Base-by-base conservation (phyloP, 2,797 vertebrate species). In the Xenentodon cancila region DNA sequence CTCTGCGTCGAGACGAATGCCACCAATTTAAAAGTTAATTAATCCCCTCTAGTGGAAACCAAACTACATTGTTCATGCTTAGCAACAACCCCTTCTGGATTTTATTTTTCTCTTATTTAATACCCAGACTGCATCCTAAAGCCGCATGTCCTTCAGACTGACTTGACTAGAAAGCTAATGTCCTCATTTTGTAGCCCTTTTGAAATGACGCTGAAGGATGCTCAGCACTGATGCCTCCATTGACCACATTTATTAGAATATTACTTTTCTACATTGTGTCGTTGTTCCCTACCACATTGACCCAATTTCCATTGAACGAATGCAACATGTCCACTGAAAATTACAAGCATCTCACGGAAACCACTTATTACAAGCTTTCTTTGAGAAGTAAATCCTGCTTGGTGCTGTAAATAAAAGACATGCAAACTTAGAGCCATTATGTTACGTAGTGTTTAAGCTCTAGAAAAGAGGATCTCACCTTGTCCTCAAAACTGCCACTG, bases 401-500 rank as follows among this genome's bases (percentile, higher is more conserved):
- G 1, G 8, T 49, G 11, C 4, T 22, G 6, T 20, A 27, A 34
- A 6, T 25, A 44, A 20, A 34, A 17, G 2, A n/a, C n/a, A 18
- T 42, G 25, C 1, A 19, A 0, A 12, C 1, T n/a, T 6, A n/a
- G 1, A 47, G 30, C 1, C 34, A 3, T 18, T 7, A n/a, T 48
- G 1, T 8, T 25, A 18, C 34, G 9, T n/a, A 13, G 25, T 49
- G 19, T 27, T 57, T 1, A 50, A 66, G 64, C 11, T 18, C 9
- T n/a, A 47, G 21, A 61, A 67, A 48, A 69, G 1, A 48, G 59
- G 3, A 5, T 12, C 83, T 84, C 88, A 99, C 97, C 95, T 99
- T 99, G 74, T 99, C 96, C 68, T 98, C 91, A 62, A 93, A 94
- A 66, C 92, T 86, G 74, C 85, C 79, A 32, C 13, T 85, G 55